A percentile compares a stretch with the other conserved stretches of the same genome.
phyloP scores from a whole-genome alignment of 2,888 invertebrate genomes.

The Chymomyza procnemis region DNA sequence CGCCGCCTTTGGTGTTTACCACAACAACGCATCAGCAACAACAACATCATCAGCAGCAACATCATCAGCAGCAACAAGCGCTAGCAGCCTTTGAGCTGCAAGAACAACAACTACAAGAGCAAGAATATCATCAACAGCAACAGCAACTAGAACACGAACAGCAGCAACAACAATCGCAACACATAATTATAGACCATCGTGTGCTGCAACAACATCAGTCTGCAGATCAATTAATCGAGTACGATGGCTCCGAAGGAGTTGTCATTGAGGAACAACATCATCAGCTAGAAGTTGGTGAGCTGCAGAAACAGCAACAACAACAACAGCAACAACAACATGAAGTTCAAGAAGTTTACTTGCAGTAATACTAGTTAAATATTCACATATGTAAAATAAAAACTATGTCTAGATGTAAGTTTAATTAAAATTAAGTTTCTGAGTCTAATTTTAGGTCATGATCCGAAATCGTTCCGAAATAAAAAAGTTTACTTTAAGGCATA shows the following conservation, averaged over 20 bases:
- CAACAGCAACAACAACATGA: slow-evolving; percentile 72
- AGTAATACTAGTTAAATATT: slow-evolving; percentile 38
- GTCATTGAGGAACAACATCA: slow-evolving; percentile 59
- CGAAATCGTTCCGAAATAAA: no score
- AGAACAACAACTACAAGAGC: slow-evolving; percentile 55
- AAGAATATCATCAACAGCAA: slow-evolving; percentile 29
- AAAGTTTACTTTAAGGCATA: no score
- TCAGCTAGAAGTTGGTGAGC: slow-evolving; percentile 48
- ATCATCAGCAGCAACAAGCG: slow-evolving; percentile 39
- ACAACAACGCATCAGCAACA: slow-evolving; percentile 47
- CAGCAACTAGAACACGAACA: slow-evolving; percentile 41
- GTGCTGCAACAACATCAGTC: slow-evolving; percentile 37
- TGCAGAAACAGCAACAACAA: slow-evolving; percentile 68
- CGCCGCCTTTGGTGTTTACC: slow-evolving; percentile 71
- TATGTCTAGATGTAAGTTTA: slow-evolving; percentile 7
- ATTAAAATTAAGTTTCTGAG: not conserved
- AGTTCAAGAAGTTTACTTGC: slow-evolving; percentile 74
- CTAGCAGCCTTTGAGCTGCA: slow-evolving; percentile 42
- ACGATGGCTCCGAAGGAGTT: slow-evolving; percentile 64
- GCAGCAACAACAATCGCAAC: slow-evolving; percentile 56
- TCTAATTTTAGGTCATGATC: no score
- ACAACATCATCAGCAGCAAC: slow-evolving; percentile 39
- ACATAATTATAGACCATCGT: slow-evolving; percentile 58
- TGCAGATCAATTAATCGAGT: slow-evolving; percentile 68
- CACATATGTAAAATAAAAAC: slow-evolving; percentile 10